These are phyloP conservation scores for Catostomus latipinnis DNA, from an alignment of 2,797 vertebrate genomes.

Conservation along the genomic window DNA sequence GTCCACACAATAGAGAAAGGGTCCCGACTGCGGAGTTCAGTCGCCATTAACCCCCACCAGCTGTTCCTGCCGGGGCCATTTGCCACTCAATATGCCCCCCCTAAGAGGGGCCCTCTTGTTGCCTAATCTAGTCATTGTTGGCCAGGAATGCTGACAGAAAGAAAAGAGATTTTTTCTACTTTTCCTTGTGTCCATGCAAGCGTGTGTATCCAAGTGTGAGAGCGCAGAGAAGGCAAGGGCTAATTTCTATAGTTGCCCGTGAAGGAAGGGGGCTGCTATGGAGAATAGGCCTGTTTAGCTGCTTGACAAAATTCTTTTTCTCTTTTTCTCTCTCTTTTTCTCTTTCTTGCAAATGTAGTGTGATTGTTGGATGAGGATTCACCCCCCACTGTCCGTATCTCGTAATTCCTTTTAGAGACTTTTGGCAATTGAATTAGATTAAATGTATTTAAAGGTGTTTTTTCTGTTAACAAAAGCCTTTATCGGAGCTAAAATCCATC, in stretches of 20 bases:
- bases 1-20: slow-evolving; percentile 99
- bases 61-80: slow-evolving; percentile 99
- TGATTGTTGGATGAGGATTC: slow-evolving; percentile 80
- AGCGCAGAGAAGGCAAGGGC: slow-evolving; percentile 98
- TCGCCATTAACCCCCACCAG: slow-evolving; percentile 99
- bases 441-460: slow-evolving; percentile 56
- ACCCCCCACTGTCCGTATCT: slow-evolving; percentile 64
- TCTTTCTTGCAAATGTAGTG: slow-evolving; percentile 69
- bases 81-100: slow-evolving; percentile 97
- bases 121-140: slow-evolving; percentile 99
- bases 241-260: slow-evolving; percentile 99
- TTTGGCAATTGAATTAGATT: slow-evolving; percentile 60
- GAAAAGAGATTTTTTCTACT: slow-evolving; percentile 90
- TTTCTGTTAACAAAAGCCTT: slow-evolving; percentile 41
- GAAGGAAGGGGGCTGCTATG: slow-evolving; percentile 89
- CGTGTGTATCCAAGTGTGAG: slow-evolving; percentile 99
- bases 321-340: slow-evolving; percentile 67
- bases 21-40: slow-evolving; percentile 97
- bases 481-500: slow-evolving; percentile 30
- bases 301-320: slow-evolving; percentile 83
- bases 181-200: slow-evolving; percentile 99
- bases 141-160: slow-evolving; percentile 99
- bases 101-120: slow-evolving; percentile 98
- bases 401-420: slow-evolving; percentile 61
- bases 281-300: slow-evolving; percentile 92